Evolutionary conservation across 1,140 invertebrate species (phyloP).

Genomic region (Bicyclus anynana): DNA sequence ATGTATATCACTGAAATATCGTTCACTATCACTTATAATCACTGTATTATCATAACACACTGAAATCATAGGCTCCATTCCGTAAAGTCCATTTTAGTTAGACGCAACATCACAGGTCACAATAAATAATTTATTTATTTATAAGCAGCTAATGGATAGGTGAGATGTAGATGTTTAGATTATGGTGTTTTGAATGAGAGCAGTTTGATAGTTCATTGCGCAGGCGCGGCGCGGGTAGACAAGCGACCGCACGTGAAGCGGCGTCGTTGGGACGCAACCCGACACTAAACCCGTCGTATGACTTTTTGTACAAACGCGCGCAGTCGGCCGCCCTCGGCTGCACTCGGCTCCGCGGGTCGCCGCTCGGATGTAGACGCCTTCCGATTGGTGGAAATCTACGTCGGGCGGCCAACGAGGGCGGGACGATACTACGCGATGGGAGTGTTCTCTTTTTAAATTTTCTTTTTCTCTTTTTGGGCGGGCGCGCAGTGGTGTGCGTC

Average conservation of each 20-base stretch:
- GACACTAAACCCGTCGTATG: conserved; percentile 72
- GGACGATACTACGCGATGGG: conserved; percentile 43
- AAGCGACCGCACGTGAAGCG: conserved; percentile 54
- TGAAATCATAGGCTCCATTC: conserved; percentile 69
- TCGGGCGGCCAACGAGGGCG: conserved; percentile 47
- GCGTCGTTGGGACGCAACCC: conserved; percentile 72
- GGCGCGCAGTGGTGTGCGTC: conserved; percentile 61
- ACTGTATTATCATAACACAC: conserved; percentile 63
- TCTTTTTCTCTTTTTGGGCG: conserved; percentile 74
- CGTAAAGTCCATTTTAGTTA: conserved; percentile 61
- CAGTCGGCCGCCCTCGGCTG: conserved; percentile 49
- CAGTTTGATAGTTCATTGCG: conserved; percentile 55
- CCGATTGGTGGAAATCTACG: conserved; percentile 38
- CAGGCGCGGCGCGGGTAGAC: conserved; percentile 35
- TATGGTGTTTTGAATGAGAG: conserved; percentile 29
- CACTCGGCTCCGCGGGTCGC: conserved; percentile 31
- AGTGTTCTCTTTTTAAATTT: conserved; percentile 70
- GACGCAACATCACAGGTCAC: conserved; percentile 53
- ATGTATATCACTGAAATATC: conserved; percentile 58
- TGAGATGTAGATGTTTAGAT: conserved; percentile 27
- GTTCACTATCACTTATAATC: conserved; percentile 73
- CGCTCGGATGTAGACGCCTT: conserved; percentile 24
- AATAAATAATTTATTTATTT: conserved; percentile 19
- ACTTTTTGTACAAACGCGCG: conserved; percentile 70
- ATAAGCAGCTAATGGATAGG: background rate